Evolutionary conservation across 1,140 invertebrate species (phyloP).

Genomic region (Cyphomyrmex costatus): DNA sequence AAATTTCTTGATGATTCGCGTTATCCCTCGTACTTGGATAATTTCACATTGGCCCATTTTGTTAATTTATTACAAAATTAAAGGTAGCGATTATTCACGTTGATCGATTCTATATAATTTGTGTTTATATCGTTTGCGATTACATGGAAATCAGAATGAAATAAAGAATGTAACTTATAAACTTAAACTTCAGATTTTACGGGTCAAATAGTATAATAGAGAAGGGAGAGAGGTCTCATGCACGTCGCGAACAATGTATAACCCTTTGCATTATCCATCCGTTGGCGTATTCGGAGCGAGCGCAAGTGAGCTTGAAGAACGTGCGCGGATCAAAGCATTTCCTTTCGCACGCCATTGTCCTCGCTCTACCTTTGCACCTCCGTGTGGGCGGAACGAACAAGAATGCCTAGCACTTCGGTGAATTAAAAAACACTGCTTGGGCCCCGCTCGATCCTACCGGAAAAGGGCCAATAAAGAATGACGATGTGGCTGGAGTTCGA

Average conservation of each 20-base stretch:
- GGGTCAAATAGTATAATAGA: not conserved
- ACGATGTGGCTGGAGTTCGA: not conserved
- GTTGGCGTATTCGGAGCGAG: not conserved
- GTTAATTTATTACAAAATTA: not conserved
- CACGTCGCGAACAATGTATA: slow-evolving; percentile 23
- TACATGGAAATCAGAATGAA: not conserved
- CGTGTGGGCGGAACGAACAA: slow-evolving; percentile 35
- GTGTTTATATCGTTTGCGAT: not conserved
- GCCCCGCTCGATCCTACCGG: not conserved
- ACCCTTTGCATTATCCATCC: slow-evolving; percentile 28
- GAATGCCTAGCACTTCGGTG: slow-evolving; percentile 2
- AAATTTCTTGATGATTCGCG: not conserved
- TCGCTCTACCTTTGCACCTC: slow-evolving; percentile 24
- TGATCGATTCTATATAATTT: not conserved
- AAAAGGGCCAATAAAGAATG: slow-evolving; percentile 42
- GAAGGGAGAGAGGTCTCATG: not conserved
- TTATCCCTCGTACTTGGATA: not conserved
- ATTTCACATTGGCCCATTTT: not conserved
- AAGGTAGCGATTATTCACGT: not conserved
- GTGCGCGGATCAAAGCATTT: slow-evolving; percentile 50
- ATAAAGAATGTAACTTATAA: not conserved
- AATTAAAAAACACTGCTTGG: slow-evolving; percentile 48
- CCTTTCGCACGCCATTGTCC: slow-evolving; percentile 67
- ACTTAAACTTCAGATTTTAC: slow-evolving; percentile 12
- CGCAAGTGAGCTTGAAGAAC: slow-evolving; percentile 26